Conservation (phyloP, 2,797 vertebrate genomes). For the Taeniopygia guttata region DNA sequence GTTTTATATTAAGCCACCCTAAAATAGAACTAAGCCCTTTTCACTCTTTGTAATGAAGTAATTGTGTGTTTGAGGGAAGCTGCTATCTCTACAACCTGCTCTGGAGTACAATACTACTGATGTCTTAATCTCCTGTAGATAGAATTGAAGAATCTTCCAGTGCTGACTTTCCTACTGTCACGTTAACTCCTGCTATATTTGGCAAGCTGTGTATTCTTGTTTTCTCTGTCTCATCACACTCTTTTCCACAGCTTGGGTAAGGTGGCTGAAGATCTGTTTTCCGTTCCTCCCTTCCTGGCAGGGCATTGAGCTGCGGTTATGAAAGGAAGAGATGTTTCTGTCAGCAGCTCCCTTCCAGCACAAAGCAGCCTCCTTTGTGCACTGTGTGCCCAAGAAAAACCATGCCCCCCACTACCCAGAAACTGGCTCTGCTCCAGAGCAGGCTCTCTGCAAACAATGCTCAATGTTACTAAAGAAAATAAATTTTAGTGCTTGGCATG, state of each 20-base stretch:
- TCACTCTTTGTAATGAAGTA: conserved; percentile 70
- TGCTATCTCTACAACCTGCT: conserved; percentile 19
- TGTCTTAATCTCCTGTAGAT: neutral
- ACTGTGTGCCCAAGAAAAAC: neutral
- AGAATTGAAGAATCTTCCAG: neutral
- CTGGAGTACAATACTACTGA: conserved; percentile 33
- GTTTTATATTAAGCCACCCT: conserved; percentile 70
- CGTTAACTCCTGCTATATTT: conserved; percentile 7
- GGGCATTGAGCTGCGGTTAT: neutral
- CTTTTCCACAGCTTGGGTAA: conserved; percentile 8
- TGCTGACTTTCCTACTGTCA: neutral
- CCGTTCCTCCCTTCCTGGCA: conserved; percentile 39
- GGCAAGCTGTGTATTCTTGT: neutral
- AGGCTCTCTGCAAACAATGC: neutral
- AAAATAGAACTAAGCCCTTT: conserved; percentile 72
- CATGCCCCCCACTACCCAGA: neutral
- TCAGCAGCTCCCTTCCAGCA: conserved; percentile 39
- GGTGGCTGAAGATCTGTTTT: conserved; percentile 41
- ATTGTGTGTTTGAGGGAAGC: conserved; percentile 61
- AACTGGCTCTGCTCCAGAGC: neutral
- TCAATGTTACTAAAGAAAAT: neutral
- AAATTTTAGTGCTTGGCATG: neutral
- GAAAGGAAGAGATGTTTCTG: conserved; percentile 37
- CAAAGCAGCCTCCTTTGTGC: neutral
- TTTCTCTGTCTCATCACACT: neutral